Conservation (phyloP, 2,797 vertebrate genomes). For the Sebastiscus tertius region DNA sequence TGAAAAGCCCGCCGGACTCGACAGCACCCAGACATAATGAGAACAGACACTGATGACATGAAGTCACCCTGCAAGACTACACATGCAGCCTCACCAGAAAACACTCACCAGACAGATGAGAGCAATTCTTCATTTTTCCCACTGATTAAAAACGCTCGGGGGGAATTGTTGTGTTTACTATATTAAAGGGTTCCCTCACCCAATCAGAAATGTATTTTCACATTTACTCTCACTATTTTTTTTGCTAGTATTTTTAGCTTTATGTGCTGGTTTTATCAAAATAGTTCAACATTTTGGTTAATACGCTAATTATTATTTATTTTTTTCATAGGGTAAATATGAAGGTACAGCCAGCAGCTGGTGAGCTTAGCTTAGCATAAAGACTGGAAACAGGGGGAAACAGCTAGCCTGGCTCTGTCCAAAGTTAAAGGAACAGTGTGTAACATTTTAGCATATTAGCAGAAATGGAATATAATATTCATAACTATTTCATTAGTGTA, state of each 20-base stretch:
- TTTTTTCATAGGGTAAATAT: neutral
- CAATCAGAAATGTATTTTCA: neutral
- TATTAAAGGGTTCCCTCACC: neutral
- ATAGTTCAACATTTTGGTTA: neutral
- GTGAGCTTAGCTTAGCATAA: neutral
- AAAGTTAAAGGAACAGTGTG: too few relatives aligned
- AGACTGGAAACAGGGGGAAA: neutral
- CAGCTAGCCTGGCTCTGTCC: too few relatives aligned
- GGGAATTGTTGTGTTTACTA: slow-evolving; percentile 1
- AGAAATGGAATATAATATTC: too few relatives aligned
- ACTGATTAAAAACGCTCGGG: slow-evolving; percentile 28
- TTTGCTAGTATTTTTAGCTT: neutral
- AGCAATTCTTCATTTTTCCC: slow-evolving; percentile 32
- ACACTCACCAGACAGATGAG: slow-evolving; percentile 2
- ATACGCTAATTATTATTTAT: neutral
- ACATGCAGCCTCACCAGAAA: slow-evolving; percentile 54
- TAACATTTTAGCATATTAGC: too few relatives aligned
- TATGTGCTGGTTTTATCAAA: neutral
- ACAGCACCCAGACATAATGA: slow-evolving; percentile 49
- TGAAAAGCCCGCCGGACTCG: slow-evolving; percentile 41
- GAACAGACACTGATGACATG: slow-evolving; percentile 67
- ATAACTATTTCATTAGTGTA: too few relatives aligned
- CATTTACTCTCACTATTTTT: neutral
- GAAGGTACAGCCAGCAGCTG: too few relatives aligned
- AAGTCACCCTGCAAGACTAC: slow-evolving; percentile 71